These are phyloP conservation scores for Neosilurus hyrtlii DNA, from an alignment of 2,797 vertebrate species.

Conservation along the genomic window DNA sequence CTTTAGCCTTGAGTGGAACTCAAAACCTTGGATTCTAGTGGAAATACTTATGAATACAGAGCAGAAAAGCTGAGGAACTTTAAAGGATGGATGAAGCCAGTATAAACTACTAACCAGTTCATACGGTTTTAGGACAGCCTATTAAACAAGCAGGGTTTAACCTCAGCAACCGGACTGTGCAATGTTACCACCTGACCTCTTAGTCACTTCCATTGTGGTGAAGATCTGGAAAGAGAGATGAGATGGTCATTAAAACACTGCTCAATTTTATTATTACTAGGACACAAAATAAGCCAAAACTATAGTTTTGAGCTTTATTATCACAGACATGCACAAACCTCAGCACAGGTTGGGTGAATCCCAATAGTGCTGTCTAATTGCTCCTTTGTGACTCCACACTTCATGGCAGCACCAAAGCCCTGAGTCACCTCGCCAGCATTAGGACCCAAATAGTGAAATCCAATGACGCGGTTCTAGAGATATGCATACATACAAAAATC, in stretches of 20 bases:
- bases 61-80: constrained; percentile 1
- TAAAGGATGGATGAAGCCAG: constrained; percentile 12
- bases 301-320: background rate
- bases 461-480: constrained; percentile 84
- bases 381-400: constrained; percentile 90
- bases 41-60: background rate
- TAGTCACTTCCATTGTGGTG: constrained; percentile 88
- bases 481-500: constrained; percentile 9
- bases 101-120: constrained; percentile 38
- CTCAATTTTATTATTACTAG: background rate
- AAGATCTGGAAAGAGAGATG: constrained; percentile 76
- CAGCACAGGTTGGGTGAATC: constrained; percentile 94
- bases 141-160: constrained; percentile 87
- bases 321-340: constrained; percentile 72
- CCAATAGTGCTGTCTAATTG: constrained; percentile 88
- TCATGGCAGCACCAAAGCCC: constrained; percentile 90
- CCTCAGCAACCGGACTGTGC: constrained; percentile 90
- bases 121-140: constrained; percentile 64
- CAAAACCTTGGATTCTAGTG: constrained; percentile 35
- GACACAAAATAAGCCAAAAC: background rate
- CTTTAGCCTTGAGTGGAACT: constrained; percentile 53
- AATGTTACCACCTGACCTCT: constrained; percentile 85
- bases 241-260: background rate
- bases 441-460: constrained; percentile 92
- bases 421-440: constrained; percentile 96